Percentiles rank a stretch among this genome's conserved stretches.
Evolutionary conservation across 2,113 vertebrate genomes (phyloP).

Genomic region (Psephotus haematonotus): DNA sequence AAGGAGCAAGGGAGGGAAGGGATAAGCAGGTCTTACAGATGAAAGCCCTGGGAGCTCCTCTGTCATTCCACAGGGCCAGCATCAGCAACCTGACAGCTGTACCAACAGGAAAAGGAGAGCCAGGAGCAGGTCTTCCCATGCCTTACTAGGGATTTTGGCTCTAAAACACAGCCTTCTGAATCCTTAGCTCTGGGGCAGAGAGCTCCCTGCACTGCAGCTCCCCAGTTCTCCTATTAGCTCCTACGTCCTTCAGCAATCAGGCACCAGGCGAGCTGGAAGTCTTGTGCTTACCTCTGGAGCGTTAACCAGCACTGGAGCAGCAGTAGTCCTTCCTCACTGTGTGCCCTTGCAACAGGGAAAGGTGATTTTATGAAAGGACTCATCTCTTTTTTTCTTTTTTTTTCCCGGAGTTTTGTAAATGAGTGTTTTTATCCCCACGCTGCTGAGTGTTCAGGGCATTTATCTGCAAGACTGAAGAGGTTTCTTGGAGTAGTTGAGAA

Average conservation of each 20-base stretch:
- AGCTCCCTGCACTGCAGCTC: background rate
- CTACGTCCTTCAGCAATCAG: background rate
- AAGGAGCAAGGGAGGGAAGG: background rate
- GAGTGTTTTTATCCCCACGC: background rate
- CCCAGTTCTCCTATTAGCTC: background rate
- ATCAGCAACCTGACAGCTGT: background rate
- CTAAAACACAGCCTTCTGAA: background rate
- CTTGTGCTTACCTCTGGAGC: background rate
- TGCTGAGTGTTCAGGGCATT: accelerated
- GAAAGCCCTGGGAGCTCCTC: background rate
- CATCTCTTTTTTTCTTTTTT: background rate
- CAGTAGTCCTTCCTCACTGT: accelerated
- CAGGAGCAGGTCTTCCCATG: background rate
- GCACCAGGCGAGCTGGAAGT: background rate
- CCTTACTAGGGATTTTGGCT: background rate
- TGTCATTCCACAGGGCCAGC: background rate
- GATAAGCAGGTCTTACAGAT: background rate
- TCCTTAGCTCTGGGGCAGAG: background rate
- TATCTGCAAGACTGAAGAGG: background rate
- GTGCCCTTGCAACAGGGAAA: background rate
- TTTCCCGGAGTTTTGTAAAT: background rate
- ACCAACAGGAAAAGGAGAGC: background rate
- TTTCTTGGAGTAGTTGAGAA: background rate
- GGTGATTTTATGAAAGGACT: background rate
- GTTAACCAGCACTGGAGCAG: background rate